A percentile compares a stretch with the other conserved stretches of the same genome.
Evolutionary conservation across 2,113 vertebrate species (phyloP).

Genomic region (Coptodon bakossiorum): DNA sequence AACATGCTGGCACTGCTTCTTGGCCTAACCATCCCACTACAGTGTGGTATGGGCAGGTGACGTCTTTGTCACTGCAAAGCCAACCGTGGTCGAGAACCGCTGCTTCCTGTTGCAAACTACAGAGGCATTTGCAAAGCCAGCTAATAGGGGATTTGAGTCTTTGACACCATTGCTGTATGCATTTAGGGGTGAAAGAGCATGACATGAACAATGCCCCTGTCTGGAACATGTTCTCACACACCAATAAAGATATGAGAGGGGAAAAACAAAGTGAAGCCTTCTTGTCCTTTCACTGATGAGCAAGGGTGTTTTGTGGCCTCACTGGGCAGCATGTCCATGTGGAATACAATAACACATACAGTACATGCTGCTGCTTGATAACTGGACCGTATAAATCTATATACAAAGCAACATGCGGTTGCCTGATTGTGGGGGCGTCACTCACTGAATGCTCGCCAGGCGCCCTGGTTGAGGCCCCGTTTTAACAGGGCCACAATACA

Average conservation of each 20-base stretch:
- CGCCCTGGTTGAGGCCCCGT: not conserved
- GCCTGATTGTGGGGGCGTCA: not conserved
- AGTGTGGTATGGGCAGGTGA: not conserved
- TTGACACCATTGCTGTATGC: not conserved
- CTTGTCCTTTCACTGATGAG: not conserved
- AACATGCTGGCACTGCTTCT: not conserved
- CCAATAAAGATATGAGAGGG: not conserved
- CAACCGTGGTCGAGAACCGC: not conserved
- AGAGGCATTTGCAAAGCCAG: not conserved
- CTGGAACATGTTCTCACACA: not conserved
- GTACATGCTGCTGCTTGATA: not conserved
- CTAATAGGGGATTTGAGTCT: not conserved
- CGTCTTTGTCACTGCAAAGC: not conserved
- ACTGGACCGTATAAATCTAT: not conserved
- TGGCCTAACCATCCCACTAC: rapidly evolving
- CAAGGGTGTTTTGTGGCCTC: not conserved
- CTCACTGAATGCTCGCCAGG: not conserved
- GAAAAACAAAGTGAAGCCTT: not conserved
- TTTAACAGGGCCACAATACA: not conserved
- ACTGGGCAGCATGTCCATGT: not conserved
- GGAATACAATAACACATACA: not conserved
- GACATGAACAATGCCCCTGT: not conserved
- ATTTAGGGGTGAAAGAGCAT: not conserved
- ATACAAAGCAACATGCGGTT: not conserved
- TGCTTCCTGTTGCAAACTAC: not conserved